These are phyloP conservation scores for Drosophila sturtevanti DNA, from an alignment of 1,140 invertebrate species.

Conservation along the genomic window DNA sequence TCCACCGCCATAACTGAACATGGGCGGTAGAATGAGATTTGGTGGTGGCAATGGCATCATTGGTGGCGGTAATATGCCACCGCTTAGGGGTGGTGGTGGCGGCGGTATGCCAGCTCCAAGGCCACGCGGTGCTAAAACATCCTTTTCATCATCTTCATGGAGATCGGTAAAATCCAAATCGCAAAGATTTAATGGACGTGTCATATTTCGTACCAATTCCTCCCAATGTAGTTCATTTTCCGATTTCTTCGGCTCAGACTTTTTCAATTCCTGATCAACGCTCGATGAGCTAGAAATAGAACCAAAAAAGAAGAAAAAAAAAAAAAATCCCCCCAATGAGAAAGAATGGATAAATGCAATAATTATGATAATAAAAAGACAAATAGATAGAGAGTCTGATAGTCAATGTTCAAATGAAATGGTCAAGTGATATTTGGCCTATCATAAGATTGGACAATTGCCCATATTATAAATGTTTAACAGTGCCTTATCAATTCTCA, in stretches of 20 bases:
- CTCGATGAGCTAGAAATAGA: conserved; percentile 83
- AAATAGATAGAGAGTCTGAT: neutral
- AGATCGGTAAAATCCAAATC: conserved; percentile 98
- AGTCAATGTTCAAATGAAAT: conserved; percentile 16
- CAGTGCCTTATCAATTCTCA: conserved; percentile 38
- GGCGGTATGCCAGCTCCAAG: conserved; percentile 87
- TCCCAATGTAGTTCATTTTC: conserved; percentile 98
- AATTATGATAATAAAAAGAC: neutral
- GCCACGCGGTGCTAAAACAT: conserved; percentile 85
- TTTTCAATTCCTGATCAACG: conserved; percentile 84
- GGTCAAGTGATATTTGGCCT: conserved; percentile 21
- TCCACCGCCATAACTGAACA: conserved; percentile 74
- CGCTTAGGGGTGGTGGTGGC: conserved; percentile 85
- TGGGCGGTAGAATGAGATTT: conserved; percentile 82
- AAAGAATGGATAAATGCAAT: neutral
- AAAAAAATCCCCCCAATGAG: too few relatives aligned
- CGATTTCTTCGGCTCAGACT: conserved; percentile 88
- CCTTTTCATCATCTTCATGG: conserved; percentile 89
- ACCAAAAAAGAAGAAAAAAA: too few relatives aligned
- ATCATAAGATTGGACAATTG: conserved; percentile 14
- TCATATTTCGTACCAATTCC: conserved; percentile 91
- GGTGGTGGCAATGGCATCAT: conserved; percentile 81
- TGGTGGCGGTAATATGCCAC: conserved; percentile 81
- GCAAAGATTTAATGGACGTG: conserved; percentile 93
- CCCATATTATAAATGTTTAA: conserved; percentile 28